Evolutionary conservation across 2,888 invertebrate genomes (phyloP).

Genomic region (Nomada hirtipes): DNA sequence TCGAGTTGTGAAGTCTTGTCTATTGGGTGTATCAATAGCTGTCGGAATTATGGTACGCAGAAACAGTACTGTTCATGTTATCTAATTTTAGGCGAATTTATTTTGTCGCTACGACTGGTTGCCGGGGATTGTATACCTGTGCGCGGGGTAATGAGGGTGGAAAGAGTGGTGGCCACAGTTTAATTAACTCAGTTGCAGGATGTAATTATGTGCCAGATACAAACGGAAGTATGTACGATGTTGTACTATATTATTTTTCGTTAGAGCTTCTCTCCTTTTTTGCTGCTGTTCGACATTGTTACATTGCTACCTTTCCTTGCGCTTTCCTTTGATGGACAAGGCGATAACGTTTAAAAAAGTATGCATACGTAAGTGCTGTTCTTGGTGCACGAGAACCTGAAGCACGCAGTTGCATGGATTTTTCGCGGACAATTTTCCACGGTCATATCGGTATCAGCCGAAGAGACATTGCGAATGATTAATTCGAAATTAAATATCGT

Average conservation of each 20-base stretch:
- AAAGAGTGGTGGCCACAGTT: not conserved
- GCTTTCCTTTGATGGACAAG: not conserved
- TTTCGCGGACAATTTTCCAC: too few relatives aligned
- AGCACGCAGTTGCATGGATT: conserved; percentile 20
- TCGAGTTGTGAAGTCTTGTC: not conserved
- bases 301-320: not conserved
- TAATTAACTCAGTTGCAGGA: not conserved
- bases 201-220: not conserved
- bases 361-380: not conserved
- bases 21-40: not conserved
- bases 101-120: not conserved
- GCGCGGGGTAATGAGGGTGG: not conserved
- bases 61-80: not conserved
- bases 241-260: not conserved
- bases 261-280: not conserved
- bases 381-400: conserved; percentile 2
- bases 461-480: too few relatives aligned
- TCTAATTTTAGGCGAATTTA: not conserved
- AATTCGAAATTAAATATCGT: too few relatives aligned
- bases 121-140: not conserved
- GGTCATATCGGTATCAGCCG: too few relatives aligned
- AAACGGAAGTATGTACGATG: not conserved
- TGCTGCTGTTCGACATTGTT: not conserved
- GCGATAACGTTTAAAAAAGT: not conserved
- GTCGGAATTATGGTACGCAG: not conserved